phyloP scores from a whole-genome alignment of 2,888 invertebrate genomes.

The Ditylenchus weischeri region DNA sequence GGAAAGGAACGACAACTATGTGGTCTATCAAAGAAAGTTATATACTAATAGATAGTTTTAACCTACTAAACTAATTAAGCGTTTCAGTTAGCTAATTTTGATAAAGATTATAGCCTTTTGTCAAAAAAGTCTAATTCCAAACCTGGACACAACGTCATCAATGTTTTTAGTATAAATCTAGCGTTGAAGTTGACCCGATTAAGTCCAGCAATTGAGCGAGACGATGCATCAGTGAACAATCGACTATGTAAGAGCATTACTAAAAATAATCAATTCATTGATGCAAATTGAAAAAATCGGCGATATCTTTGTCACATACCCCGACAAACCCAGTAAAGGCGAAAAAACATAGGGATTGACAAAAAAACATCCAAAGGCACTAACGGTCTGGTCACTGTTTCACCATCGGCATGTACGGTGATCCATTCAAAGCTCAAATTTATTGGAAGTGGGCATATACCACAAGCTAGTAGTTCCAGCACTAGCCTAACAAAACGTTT shows the following conservation, averaged over 20 bases:
- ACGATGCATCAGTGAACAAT: slow-evolving; percentile 97
- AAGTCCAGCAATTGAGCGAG: slow-evolving; percentile 65
- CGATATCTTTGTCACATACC: neutral
- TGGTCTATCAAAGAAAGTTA: no score
- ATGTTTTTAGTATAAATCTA: slow-evolving; percentile 88
- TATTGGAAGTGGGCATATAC: slow-evolving; percentile 95
- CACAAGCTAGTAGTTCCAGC: slow-evolving; percentile 88
- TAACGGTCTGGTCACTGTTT: slow-evolving; percentile 20
- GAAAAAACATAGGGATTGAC: slow-evolving; percentile 97
- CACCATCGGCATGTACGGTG: slow-evolving; percentile 81
- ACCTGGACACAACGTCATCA: slow-evolving; percentile 97
- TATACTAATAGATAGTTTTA: no score
- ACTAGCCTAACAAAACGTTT: slow-evolving; percentile 69
- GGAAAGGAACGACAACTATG: no score
- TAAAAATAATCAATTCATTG: slow-evolving; percentile 66
- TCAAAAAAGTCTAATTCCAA: neutral
- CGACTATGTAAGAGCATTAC: slow-evolving; percentile 99
- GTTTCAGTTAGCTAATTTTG: no score
- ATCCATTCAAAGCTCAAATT: slow-evolving; percentile 94
- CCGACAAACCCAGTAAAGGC: slow-evolving; percentile 96
- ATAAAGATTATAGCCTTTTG: no score
- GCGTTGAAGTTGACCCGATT: slow-evolving; percentile 83
- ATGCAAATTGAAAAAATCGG: slow-evolving; percentile 63
- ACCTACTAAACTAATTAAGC: no score
- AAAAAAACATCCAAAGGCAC: slow-evolving; percentile 88